Percentiles rank a stretch among this genome's conserved stretches.
These are phyloP conservation scores for Pitta sordida DNA, from an alignment of 2,113 vertebrate genomes.

Conservation along the genomic window DNA sequence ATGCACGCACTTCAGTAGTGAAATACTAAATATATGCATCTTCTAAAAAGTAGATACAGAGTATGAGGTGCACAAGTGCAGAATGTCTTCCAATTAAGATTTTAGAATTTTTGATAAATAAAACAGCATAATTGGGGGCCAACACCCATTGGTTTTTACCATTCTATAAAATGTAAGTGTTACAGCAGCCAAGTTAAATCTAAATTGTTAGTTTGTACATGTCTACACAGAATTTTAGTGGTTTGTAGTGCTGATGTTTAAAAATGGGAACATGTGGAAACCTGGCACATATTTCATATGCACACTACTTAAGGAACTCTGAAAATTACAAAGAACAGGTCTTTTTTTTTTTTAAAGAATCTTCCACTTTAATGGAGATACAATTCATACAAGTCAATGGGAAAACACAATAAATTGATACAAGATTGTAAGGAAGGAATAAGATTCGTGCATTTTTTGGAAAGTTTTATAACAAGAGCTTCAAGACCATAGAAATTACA, in stretches of 20 bases:
- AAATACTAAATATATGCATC: background rate
- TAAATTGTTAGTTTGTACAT: background rate
- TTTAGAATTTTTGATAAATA: background rate
- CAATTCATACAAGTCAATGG: background rate
- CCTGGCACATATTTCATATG: background rate
- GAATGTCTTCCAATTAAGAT: background rate
- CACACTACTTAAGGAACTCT: background rate
- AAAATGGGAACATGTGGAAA: background rate
- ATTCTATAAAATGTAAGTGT: background rate
- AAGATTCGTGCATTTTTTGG: fast-evolving
- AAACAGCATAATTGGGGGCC: background rate
- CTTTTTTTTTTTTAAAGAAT: background rate
- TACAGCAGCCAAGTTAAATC: background rate
- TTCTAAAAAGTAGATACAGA: background rate
- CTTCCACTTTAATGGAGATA: background rate
- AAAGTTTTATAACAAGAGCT: background rate
- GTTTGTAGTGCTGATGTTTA: background rate
- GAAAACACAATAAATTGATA: background rate
- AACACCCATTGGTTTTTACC: background rate
- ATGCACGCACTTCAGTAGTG: background rate
- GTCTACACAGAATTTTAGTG: background rate
- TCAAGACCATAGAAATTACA: background rate
- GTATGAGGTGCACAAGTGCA: fast-evolving
- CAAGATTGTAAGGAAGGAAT: background rate
- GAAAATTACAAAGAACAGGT: background rate